These are phyloP conservation scores for Fringilla coelebs DNA, from an alignment of 2,797 vertebrate species.

Conservation along the genomic window DNA sequence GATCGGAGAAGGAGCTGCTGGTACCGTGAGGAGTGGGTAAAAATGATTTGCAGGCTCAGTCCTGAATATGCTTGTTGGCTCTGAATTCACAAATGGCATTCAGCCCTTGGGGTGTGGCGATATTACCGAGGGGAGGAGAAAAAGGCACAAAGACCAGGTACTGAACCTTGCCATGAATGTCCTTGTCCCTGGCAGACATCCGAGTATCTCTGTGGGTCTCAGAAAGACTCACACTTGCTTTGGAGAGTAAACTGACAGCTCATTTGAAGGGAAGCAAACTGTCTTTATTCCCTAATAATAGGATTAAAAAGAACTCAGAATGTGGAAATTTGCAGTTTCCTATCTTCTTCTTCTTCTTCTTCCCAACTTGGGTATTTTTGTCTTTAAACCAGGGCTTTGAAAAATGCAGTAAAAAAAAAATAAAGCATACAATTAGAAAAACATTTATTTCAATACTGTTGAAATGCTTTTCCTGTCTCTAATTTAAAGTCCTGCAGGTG, in stretches of 20 bases:
- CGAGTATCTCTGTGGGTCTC: neutral
- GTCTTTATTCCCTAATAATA: neutral
- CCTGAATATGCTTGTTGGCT: neutral
- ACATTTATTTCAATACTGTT: neutral
- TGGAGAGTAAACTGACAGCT: neutral
- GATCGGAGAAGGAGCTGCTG: neutral
- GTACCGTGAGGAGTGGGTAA: neutral
- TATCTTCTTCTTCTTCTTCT: neutral
- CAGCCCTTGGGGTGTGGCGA: neutral
- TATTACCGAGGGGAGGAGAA: neutral
- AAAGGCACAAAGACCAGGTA: neutral
- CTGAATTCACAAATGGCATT: neutral
- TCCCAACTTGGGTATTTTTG: neutral
- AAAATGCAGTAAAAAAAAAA: neutral
- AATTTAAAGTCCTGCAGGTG: conserved; percentile 32
- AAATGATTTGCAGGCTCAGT: neutral
- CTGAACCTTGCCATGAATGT: neutral
- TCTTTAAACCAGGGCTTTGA: neutral
- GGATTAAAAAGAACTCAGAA: neutral
- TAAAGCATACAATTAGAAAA: neutral
- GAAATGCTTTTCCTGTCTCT: conserved; percentile 21
- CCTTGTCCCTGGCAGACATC: neutral
- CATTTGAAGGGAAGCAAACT: neutral
- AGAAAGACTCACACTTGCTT: neutral
- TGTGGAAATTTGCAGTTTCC: neutral